These are phyloP conservation scores for Tinea pellionella DNA, from an alignment of 2,888 invertebrate species.

Conservation along the genomic window DNA sequence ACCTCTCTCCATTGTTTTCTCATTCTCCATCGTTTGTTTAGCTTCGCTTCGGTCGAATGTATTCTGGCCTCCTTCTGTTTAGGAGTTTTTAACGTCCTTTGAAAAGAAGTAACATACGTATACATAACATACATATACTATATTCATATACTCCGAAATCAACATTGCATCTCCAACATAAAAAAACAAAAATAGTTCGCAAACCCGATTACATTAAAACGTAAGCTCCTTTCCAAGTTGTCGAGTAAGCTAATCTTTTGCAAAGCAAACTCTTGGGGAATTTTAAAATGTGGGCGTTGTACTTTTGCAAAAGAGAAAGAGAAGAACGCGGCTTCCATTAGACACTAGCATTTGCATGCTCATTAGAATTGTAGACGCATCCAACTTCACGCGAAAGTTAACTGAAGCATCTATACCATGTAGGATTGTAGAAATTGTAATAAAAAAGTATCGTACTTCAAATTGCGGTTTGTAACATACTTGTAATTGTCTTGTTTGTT, in stretches of 20 bases:
- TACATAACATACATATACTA: too few species aligned
- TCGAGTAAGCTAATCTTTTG: conserved; percentile 7
- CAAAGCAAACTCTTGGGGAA: conserved; percentile 9
- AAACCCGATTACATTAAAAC: not conserved
- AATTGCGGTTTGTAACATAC: too few species aligned
- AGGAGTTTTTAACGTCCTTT: too few species aligned
- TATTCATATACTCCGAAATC: too few species aligned
- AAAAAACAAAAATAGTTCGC: not conserved
- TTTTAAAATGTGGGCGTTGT: conserved; percentile 13
- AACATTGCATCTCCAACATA: too few species aligned
- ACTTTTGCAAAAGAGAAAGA: conserved; percentile 13
- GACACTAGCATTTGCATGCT: conserved; percentile 54
- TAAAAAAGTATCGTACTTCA: not conserved
- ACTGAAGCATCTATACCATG: not conserved
- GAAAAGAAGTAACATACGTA: too few species aligned
- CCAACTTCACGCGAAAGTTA: not conserved
- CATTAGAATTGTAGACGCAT: conserved; percentile 32
- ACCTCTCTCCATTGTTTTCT: too few species aligned
- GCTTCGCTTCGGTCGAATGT: too few species aligned
- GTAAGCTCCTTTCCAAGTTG: conserved; percentile 6
- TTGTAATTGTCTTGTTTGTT: not conserved
- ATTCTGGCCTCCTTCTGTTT: too few species aligned
- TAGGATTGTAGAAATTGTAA: too few species aligned
- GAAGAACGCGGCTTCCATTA: conserved; percentile 47
- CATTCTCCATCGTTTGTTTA: too few species aligned